Base-by-base conservation (phyloP, 2,888 invertebrate species). In the Apodemia zela region DNA sequence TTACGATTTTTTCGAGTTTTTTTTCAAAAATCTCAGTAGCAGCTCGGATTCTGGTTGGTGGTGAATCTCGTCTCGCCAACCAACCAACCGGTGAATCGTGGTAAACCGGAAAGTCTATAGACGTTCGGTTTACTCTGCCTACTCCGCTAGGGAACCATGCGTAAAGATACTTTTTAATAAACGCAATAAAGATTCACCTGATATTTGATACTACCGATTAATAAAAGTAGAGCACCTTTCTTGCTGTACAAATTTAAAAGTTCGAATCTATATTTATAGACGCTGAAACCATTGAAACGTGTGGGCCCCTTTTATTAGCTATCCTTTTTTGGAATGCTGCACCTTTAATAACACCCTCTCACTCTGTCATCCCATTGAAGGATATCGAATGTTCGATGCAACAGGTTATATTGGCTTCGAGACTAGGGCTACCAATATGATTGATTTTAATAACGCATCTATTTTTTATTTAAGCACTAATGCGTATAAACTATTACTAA, bases 321-420 rank as follows among this genome's bases (percentile, higher is more conserved):
- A 35, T 84, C 85, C 67, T 75, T 62, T 62, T 87, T 75, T 13
- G 68, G 66, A 77, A 4, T 49, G 45, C 49, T 61, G 49, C 25
- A 47, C 25, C 47, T 17, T 15, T 49, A 51, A 74, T 80, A 69
- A 18, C 65, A 60, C 67, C 66, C 42, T 83, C 85, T 73, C 73
- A 65, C 51, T 86, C 76, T 66, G 64, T 66, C 80, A 76, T 82
- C 76, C 87, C 90, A 89, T 89, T 87, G 89, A 88, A 89, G 85
- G 87, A 84, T 87, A 91, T 91, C 91, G 90, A 91, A 89, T 85
- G 84, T 87, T 90, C 81, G 79, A 78, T 78, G 89, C 90, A 91
- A 91, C 90, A 91, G 84, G 90, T 89, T 73, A 78, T 87, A 90
- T 90, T 84, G 90, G 84, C 76, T 87, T 82, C 80, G 75, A 76